Evolutionary conservation across 2,888 invertebrate genomes (phyloP).

Genomic region (Drosophila infuscata): DNA sequence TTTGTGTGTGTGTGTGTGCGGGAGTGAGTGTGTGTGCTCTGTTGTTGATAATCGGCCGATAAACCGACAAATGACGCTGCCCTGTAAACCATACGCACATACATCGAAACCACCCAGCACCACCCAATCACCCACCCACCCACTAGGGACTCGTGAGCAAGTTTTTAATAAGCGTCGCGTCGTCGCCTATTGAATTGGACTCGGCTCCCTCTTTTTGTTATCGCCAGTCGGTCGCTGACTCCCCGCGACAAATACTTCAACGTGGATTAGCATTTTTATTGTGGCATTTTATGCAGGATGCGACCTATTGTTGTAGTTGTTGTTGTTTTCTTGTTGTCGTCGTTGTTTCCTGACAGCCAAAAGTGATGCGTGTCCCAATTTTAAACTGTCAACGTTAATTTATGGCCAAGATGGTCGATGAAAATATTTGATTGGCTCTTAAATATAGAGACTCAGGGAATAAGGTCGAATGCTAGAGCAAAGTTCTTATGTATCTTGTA

Average conservation of each 20-base stretch:
- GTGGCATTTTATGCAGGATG: constrained; percentile 55
- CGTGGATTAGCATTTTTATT: constrained; percentile 68
- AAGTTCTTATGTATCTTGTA: constrained; percentile 22
- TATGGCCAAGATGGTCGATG: constrained; percentile 63
- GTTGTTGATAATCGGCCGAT: constrained; percentile 70
- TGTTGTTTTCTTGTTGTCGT: constrained; percentile 18
- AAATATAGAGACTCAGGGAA: constrained; percentile 12
- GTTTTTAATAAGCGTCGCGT: constrained; percentile 51
- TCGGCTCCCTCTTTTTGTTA: constrained; percentile 51
- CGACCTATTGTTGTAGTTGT: constrained; percentile 16
- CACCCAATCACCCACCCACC: constrained; percentile 1
- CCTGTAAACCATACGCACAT: constrained; percentile 17
- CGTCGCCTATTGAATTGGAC: constrained; percentile 30
- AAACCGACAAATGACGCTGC: constrained; percentile 67
- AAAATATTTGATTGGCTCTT: constrained; percentile 72
- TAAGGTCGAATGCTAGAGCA: constrained; percentile 24
- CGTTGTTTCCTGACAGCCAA: constrained; percentile 9
- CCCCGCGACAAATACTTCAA: constrained; percentile 34
- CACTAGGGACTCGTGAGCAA: constrained; percentile 28
- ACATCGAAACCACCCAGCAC: neutral
- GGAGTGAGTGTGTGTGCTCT: constrained; percentile 21
- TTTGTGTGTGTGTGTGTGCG: constrained; percentile 28
- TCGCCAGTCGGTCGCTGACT: constrained; percentile 47
- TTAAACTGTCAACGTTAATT: constrained; percentile 67
- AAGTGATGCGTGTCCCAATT: constrained; percentile 60